Conservation (phyloP, 1,140 invertebrate species). For the Trypoxylus dichotomus region DNA sequence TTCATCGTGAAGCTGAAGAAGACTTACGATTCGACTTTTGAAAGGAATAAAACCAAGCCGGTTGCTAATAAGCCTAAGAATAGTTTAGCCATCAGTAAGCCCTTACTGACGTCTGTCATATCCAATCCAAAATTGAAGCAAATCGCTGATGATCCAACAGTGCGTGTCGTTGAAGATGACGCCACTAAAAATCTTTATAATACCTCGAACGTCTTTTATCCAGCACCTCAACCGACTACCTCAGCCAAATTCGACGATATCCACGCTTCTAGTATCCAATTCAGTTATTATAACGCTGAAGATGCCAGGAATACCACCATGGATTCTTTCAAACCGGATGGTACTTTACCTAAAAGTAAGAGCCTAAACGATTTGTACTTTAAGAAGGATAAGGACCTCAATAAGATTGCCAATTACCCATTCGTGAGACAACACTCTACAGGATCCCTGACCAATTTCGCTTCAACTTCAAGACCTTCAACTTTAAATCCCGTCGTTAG, state of each 20-base stretch:
- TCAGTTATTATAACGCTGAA: slow-evolving; percentile 12
- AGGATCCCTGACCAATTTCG: slow-evolving; percentile 23
- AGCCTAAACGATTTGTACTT: slow-evolving; percentile 25
- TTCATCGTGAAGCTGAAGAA: slow-evolving; percentile 45
- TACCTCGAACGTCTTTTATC: not conserved
- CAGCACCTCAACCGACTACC: not conserved
- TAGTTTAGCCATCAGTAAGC: slow-evolving; percentile 47
- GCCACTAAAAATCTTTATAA: not conserved
- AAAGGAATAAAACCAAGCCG: slow-evolving; percentile 31
- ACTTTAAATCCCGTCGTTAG: not conserved
- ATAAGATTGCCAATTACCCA: not conserved
- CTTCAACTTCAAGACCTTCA: not conserved
- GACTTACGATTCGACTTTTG: slow-evolving; percentile 42
- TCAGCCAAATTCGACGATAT: not conserved
- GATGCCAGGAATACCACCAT: not conserved
- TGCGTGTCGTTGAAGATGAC: slow-evolving; percentile 15
- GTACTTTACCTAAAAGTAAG: not conserved
- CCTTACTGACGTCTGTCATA: slow-evolving; percentile 46
- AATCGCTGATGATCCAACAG: slow-evolving; percentile 39
- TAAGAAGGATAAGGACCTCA: not conserved
- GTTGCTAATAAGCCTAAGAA: slow-evolving; percentile 43
- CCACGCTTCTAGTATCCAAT: not conserved
- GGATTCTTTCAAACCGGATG: not conserved
- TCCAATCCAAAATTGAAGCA: slow-evolving; percentile 43
- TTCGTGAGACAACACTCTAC: not conserved